These are phyloP conservation scores for Psephotus haematonotus DNA, from an alignment of 2,113 vertebrate genomes.

Conservation along the genomic window DNA sequence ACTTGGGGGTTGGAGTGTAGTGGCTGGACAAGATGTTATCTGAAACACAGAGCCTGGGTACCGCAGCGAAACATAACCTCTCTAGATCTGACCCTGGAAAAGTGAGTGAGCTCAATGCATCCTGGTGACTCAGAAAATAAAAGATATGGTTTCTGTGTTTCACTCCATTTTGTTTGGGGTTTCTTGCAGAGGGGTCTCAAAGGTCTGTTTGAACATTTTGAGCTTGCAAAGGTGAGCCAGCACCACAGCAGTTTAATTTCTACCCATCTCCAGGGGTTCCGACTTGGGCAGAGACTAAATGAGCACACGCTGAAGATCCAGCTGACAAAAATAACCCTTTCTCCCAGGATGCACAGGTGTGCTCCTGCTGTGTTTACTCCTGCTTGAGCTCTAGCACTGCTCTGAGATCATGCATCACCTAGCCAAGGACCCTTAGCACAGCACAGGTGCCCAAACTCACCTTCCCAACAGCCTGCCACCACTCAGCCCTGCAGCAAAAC, in stretches of 20 bases:
- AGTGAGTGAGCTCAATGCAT: neutral
- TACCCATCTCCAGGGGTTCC: neutral
- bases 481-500: neutral
- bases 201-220: neutral
- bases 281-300: neutral
- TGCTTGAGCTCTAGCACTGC: neutral
- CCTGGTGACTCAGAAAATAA: neutral
- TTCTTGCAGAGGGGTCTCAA: neutral
- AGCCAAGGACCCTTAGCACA: neutral
- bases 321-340: neutral
- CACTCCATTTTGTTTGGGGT: fast-evolving
- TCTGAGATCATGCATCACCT: neutral
- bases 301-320: neutral
- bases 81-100: neutral
- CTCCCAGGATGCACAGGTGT: fast-evolving
- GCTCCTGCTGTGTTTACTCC: neutral
- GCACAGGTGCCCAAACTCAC: neutral
- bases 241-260: neutral
- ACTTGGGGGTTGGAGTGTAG: neutral
- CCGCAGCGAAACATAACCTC: neutral
- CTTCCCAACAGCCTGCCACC: neutral
- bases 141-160: neutral
- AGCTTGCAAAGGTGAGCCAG: neutral
- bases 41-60: neutral
- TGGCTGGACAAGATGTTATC: neutral